A percentile compares a stretch with the other conserved stretches of the same genome.
These are phyloP conservation scores for Mus pahari DNA, from an alignment of 2,113 vertebrate species.

Conservation along the genomic window DNA sequence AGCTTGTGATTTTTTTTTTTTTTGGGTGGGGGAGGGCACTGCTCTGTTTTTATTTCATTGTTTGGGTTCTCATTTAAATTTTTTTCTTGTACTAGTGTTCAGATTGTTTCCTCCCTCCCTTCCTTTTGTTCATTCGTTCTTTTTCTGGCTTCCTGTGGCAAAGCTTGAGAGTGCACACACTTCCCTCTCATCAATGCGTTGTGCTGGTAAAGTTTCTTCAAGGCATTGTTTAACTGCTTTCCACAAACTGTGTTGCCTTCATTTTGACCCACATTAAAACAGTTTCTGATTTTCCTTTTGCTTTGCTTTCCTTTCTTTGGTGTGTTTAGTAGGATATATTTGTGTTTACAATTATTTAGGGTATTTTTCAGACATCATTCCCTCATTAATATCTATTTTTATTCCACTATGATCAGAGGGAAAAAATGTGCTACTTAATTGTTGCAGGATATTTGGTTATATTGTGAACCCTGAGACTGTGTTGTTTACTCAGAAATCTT, in stretches of 20 bases:
- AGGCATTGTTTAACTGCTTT: not conserved
- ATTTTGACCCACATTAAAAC: not conserved
- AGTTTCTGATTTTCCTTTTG: not conserved
- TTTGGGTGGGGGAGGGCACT: too few species aligned
- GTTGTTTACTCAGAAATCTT: too few species aligned
- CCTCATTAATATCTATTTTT: not conserved
- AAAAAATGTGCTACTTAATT: not conserved
- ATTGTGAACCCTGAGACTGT: too few species aligned
- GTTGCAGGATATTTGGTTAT: too few species aligned
- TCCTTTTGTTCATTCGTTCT: not conserved
- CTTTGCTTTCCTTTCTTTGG: not conserved
- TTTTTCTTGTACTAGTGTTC: not conserved
- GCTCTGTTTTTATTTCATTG: not conserved
- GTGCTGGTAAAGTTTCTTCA: not conserved
- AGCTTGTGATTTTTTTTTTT: not conserved
- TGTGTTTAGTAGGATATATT: not conserved
- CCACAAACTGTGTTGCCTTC: not conserved
- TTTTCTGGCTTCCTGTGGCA: not conserved
- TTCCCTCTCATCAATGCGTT: not conserved
- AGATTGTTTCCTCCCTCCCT: not conserved
- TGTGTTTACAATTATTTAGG: not conserved
- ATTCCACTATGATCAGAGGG: not conserved
- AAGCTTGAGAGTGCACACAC: not conserved
- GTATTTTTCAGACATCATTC: conserved; percentile 13
- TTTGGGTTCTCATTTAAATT: not conserved